These are phyloP conservation scores for Meriones unguiculatus DNA, from an alignment of 2,113 vertebrate genomes.

Conservation along the genomic window DNA sequence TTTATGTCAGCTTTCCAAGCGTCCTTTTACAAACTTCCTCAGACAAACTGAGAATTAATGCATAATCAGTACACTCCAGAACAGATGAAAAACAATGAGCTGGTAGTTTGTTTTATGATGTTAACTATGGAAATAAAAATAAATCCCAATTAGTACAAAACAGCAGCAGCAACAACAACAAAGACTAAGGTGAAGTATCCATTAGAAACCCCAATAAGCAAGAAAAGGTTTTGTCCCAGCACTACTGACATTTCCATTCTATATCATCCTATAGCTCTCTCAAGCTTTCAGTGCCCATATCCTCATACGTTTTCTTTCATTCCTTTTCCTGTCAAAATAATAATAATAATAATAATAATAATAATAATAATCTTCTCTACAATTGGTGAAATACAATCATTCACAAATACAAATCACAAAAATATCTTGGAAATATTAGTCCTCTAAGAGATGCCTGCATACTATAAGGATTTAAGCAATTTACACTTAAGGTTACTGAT, in stretches of 20 bases:
- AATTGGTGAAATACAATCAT: constrained; percentile 11
- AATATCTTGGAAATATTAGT: neutral
- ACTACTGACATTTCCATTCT: neutral
- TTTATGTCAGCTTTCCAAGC: constrained; percentile 46
- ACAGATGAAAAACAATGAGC: constrained; percentile 33
- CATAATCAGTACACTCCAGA: constrained; percentile 14
- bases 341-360: neutral
- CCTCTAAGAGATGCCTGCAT: neutral
- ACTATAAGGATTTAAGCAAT: neutral
- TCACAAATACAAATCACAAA: constrained; percentile 21
- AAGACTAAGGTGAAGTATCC: neutral
- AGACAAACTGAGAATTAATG: constrained; percentile 53
- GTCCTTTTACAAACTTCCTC: constrained; percentile 55
- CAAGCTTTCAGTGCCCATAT: neutral
- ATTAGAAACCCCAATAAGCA: constrained; percentile 29
- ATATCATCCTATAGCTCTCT: neutral
- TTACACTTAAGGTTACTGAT: neutral
- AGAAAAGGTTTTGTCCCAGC: neutral
- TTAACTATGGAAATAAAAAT: constrained; percentile 37
- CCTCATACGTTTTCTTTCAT: neutral
- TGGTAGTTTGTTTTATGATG: constrained; percentile 19
- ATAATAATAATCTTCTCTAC: neutral
- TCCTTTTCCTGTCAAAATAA: neutral
- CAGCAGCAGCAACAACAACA: neutral
- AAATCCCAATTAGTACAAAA: neutral